phyloP scores from a whole-genome alignment of 2,797 vertebrate species.

The Coccyzus lansbergi region DNA sequence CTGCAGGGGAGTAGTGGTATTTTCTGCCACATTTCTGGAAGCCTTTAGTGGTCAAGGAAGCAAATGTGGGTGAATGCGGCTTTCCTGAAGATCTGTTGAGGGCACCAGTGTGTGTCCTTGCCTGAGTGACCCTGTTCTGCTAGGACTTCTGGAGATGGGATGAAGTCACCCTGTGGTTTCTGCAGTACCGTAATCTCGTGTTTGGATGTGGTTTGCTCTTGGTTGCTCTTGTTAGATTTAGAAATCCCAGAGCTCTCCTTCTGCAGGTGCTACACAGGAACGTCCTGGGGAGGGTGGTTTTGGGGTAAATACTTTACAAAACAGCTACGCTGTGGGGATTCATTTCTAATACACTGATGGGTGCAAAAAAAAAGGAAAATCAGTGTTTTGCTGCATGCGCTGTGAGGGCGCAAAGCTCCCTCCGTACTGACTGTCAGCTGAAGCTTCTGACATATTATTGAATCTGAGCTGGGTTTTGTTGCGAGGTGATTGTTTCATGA shows the following conservation, averaged over 20 bases:
- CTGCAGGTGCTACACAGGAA: neutral
- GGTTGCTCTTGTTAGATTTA: neutral
- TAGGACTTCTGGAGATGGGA: neutral
- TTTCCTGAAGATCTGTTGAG: neutral
- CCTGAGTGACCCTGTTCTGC: neutral
- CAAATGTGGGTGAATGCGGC: neutral
- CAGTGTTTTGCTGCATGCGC: rapidly evolving
- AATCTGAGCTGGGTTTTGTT: neutral
- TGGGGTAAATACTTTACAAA: neutral
- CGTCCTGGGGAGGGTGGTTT: neutral
- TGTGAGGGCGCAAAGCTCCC: neutral
- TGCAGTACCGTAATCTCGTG: rapidly evolving
- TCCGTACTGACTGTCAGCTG: rapidly evolving
- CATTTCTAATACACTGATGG: neutral
- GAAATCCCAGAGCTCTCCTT: neutral
- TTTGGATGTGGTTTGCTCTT: neutral
- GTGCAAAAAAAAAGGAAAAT: neutral
- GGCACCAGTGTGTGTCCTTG: neutral
- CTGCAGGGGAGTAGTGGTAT: rapidly evolving
- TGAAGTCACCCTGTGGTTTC: neutral
- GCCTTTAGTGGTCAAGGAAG: neutral
- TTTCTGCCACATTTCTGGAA: neutral
- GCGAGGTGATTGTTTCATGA: neutral
- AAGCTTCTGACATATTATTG: rapidly evolving
- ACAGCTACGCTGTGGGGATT: rapidly evolving